Percentiles rank a stretch among this genome's conserved stretches.
These are phyloP conservation scores for Manis pentadactyla DNA, from an alignment of 2,797 vertebrate species.

Conservation along the genomic window DNA sequence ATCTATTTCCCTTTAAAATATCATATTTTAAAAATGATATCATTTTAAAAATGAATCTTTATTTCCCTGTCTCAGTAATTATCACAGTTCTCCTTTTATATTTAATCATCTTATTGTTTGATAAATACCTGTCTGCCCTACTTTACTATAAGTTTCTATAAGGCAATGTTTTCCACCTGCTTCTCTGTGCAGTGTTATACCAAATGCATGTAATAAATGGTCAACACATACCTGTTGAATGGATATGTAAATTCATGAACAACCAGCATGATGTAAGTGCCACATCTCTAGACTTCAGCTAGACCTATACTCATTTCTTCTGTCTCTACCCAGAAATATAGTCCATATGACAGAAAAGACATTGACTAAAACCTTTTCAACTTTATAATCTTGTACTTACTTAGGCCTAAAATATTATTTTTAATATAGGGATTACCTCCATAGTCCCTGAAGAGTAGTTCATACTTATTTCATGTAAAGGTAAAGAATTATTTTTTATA, in stretches of 20 bases:
- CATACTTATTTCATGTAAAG: conserved; percentile 73
- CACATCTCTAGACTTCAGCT: background rate
- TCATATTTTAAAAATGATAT: background rate
- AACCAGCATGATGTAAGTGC: no score
- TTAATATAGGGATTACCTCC: conserved; percentile 61
- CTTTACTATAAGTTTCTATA: background rate
- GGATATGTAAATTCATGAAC: background rate
- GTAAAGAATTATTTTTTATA: conserved; percentile 79
- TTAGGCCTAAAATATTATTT: conserved; percentile 39
- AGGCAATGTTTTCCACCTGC: background rate
- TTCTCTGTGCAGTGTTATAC: background rate
- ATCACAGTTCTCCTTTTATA: background rate
- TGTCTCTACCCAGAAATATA: background rate
- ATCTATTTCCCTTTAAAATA: background rate
- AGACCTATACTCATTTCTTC: background rate
- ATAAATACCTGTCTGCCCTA: background rate
- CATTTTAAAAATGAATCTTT: no score
- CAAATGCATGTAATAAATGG: background rate
- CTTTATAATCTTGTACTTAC: background rate
- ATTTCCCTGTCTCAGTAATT: background rate
- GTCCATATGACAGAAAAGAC: background rate
- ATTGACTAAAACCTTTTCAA: background rate
- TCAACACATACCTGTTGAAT: background rate
- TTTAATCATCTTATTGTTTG: background rate
- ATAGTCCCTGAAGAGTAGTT: conserved; percentile 57